Base-by-base conservation (phyloP, 2,797 vertebrate species). In the Rhincodon typus region DNA sequence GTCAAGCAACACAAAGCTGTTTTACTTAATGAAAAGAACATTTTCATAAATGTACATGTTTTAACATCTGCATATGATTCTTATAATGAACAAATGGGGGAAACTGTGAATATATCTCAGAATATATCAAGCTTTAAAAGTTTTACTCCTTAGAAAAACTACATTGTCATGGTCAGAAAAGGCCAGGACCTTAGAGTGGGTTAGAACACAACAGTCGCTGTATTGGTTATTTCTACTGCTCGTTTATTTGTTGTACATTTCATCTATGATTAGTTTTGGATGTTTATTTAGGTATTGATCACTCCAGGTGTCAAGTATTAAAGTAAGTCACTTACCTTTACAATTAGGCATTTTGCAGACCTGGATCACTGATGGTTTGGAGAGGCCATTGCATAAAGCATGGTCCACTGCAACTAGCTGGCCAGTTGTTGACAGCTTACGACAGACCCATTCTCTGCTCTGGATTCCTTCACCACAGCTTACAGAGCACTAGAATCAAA, bases 381-480 rank as follows among this genome's bases (percentile, higher is more conserved):
- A 96, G 5, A 98, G 97, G 66, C 96, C 97, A 4, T 96, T 96
- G 95, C 99, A 99, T 94, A 96, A 72, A 0, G 96, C 96, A 96
- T 96, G 97, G 69, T 97, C 96, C 96, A 99, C 96, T 0, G 97
- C 97, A 93, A 98, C 96, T 70, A 97, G 97, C 0, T 97, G 98
- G 96, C 98, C 98, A 19, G 97, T 97, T 79, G 97, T 97, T 0
- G 98, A 98, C 96, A 98, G 96, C 96, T 97, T 98, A 88, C 97
- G 98, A 97, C 99, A 99, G 95, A 96, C 96, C 1, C 97, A 96
- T 96, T 98, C 98, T 96, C 98, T 97, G 0, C 98, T 97, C 97
- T 99, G 98, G 96, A 98, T 97, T 82, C 99, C 99, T 96, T 97
- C 96, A 13, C 98, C 99, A 0, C 99, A 99, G 90, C 97, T 98